Evolutionary conservation across 2,113 vertebrate species (phyloP).

Genomic region (Calidris pygmaea): DNA sequence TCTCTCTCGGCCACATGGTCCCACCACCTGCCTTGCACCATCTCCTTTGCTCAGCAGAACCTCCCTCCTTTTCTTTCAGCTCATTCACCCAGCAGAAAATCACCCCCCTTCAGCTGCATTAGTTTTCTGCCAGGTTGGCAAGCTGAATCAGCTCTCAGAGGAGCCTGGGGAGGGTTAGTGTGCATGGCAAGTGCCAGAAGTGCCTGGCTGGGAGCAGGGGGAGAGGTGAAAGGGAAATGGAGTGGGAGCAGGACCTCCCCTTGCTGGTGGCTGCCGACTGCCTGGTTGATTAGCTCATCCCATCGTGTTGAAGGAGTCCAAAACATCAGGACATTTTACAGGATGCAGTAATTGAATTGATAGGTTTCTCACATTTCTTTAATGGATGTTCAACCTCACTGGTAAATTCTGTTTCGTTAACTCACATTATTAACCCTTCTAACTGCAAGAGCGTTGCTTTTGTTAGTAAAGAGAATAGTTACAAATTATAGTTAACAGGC

Average conservation of each 20-base stretch:
- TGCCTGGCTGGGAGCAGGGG: neutral
- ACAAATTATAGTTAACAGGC: neutral
- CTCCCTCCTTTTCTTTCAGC: conserved; percentile 23
- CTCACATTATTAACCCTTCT: neutral
- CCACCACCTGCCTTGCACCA: neutral
- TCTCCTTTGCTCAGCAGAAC: neutral
- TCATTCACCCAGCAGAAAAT: conserved; percentile 31
- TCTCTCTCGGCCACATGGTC: neutral
- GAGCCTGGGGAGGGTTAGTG: neutral
- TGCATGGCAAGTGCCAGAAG: neutral
- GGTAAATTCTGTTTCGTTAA: neutral
- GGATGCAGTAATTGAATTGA: neutral
- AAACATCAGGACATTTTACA: neutral
- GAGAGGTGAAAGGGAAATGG: neutral
- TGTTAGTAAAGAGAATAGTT: neutral
- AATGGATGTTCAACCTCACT: neutral
- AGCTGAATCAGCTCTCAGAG: neutral
- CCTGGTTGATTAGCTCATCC: neutral
- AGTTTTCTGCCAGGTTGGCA: conserved; percentile 25
- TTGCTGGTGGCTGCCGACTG: neutral
- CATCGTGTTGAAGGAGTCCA: neutral
- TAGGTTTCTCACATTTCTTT: neutral
- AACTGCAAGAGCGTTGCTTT: neutral
- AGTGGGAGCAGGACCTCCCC: neutral
- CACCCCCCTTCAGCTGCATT: neutral